Base-by-base conservation (phyloP, 2,113 vertebrate species). In the Zeus faber region DNA sequence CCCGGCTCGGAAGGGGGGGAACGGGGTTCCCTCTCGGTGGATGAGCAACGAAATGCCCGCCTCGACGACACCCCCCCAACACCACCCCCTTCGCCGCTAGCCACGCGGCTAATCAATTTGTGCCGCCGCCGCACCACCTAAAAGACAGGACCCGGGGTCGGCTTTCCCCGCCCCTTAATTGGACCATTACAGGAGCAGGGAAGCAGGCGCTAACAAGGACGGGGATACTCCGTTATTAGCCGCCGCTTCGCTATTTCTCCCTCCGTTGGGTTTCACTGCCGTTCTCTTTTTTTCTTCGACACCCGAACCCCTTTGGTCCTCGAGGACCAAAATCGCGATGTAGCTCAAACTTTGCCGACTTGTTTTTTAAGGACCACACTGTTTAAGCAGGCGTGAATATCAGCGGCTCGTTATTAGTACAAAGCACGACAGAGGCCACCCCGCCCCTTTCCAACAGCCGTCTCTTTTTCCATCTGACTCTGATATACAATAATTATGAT, bases 141-240 rank as follows among this genome's bases (percentile, higher is more conserved):
- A 80, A 71, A 33, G 31, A n/a, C n/a, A 52, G 85, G 67, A 68
- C 59, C 62, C 60, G 57, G 59, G 71, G 58, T 69, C 75, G 72
- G 68, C 64, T 33, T 77, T 67, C 57, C n/a, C n/a, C n/a, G n/a
- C n/a, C n/a, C 54, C 50, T 72, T 86, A 85, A 86, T 79, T 85
- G 75, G 84, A 58, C 68, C 74, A 77, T 85, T 87, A 85, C 68
- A 71, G 61, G 68, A 74, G 61, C 62, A 75, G 62, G 72, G 73
- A 78, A 73, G 71, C 71, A 71, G 49, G 63, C 73, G 79, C 62
- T 78, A 83, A 83, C 49, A 64, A 80, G 60, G 70, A 67, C 31
- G 55, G 58, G 66, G 57, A 54, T 63, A 25, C 67, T 54, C 61
- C 77, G 78, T 69, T 80, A 74, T 75, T 50, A 79, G 60, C 50